Evolutionary conservation across 2,888 invertebrate genomes (phyloP).

Genomic region (Ennomos quercinarius): DNA sequence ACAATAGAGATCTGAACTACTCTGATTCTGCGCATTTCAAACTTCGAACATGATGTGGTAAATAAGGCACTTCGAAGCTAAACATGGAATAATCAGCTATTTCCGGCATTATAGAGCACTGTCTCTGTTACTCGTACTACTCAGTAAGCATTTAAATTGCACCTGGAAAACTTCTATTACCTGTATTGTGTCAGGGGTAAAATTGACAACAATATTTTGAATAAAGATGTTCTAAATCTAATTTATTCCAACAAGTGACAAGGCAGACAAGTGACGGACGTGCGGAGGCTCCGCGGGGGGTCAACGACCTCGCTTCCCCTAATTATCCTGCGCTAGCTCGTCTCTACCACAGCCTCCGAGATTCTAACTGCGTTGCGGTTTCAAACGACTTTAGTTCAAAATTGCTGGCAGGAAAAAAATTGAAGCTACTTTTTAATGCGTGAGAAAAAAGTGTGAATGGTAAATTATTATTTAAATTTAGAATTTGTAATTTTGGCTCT

Average conservation of each 20-base stretch:
- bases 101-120: too few species aligned
- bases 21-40: too few species aligned
- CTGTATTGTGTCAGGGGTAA: too few species aligned
- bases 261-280: constrained; percentile 53
- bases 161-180: too few species aligned
- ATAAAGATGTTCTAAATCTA: constrained; percentile 19
- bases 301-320: constrained; percentile 65
- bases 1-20: too few species aligned
- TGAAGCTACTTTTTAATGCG: constrained; percentile 19
- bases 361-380: constrained; percentile 55
- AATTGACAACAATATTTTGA: background rate
- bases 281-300: constrained; percentile 61
- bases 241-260: constrained; percentile 48
- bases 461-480: background rate
- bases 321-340: constrained; percentile 63
- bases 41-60: too few species aligned
- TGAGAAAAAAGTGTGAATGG: constrained; percentile 21
- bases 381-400: constrained; percentile 54
- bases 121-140: too few species aligned
- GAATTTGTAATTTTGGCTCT: background rate
- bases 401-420: constrained; percentile 29
- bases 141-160: too few species aligned
- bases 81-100: too few species aligned
- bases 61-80: too few species aligned
- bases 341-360: constrained; percentile 43